These are phyloP conservation scores for Montipora capricornis DNA, from an alignment of 64 coral and sea anemone species.

Conservation along the genomic window DNA sequence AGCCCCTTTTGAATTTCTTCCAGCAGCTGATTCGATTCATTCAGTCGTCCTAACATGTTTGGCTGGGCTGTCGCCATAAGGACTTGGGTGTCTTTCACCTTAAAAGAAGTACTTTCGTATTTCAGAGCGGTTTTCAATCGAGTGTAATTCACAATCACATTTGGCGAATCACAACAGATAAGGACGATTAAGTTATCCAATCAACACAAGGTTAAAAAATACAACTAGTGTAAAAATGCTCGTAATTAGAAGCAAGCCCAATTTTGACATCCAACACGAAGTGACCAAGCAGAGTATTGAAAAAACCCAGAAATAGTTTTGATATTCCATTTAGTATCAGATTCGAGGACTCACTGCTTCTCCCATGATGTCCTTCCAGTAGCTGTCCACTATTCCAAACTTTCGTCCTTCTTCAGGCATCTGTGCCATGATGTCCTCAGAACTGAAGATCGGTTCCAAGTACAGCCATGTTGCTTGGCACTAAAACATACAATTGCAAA, in stretches of 20 bases:
- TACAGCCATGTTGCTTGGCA: constrained; percentile 99
- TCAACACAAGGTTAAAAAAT: too few relatives aligned
- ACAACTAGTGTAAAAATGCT: too few relatives aligned
- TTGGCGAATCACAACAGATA: too few relatives aligned
- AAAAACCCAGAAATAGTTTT: too few relatives aligned
- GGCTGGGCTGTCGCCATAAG: constrained; percentile 88
- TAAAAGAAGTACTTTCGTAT: not conserved
- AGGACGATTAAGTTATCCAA: too few relatives aligned
- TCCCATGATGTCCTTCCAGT: constrained; percentile 96
- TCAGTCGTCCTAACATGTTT: constrained; percentile 96
- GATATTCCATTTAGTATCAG: not conserved
- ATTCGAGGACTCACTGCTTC: constrained; percentile 53
- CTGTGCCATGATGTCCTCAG: constrained; percentile 99
- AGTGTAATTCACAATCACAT: too few relatives aligned
- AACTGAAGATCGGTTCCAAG: constrained; percentile 93
- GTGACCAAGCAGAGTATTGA: too few relatives aligned
- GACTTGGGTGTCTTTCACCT: constrained; percentile 95
- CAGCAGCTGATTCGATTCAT: constrained; percentile 94
- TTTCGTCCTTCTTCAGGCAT: constrained; percentile 99
- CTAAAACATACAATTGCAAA: constrained; percentile 10
- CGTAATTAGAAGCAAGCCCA: too few relatives aligned
- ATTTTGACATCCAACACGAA: too few relatives aligned
- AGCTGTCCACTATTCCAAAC: constrained; percentile 99
- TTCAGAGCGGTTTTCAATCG: too few relatives aligned
- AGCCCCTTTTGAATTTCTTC: constrained; percentile 99